Conservation (phyloP, 2,888 invertebrate genomes). For the Hololepta plana region DNA sequence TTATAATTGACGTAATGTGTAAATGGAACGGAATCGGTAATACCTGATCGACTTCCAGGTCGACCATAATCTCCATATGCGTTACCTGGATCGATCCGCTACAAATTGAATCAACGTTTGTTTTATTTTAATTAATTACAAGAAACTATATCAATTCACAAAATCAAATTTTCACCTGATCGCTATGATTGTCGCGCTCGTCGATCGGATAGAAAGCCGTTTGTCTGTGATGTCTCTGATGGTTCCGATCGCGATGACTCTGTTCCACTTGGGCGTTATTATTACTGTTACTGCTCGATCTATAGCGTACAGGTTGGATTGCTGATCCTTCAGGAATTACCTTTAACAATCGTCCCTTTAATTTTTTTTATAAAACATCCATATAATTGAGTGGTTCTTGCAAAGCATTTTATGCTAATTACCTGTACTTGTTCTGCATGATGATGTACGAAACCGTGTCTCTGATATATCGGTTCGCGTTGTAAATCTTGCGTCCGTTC, state of each 20-base stretch:
- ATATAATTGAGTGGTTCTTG: too few species aligned
- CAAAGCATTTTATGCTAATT: constrained; percentile 1
- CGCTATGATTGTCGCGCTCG: too few species aligned
- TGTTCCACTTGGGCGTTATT: constrained; percentile 16
- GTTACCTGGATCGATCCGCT: constrained; percentile 4
- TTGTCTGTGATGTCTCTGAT: not conserved
- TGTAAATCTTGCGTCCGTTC: constrained; percentile 10
- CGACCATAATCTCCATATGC: constrained; percentile 28
- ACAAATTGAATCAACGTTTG: too few species aligned
- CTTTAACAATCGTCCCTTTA: constrained; percentile 13
- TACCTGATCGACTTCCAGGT: constrained; percentile 35
- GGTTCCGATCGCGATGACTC: constrained; percentile 8
- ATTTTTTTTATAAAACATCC: too few species aligned
- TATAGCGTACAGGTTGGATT: constrained; percentile 20
- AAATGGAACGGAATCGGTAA: constrained; percentile 33
- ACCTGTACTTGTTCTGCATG: constrained; percentile 27
- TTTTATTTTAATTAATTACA: too few species aligned
- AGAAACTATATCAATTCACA: too few species aligned
- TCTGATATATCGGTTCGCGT: constrained; percentile 21
- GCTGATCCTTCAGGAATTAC: constrained; percentile 25
- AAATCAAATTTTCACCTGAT: too few species aligned
- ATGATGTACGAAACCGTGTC: constrained; percentile 23
- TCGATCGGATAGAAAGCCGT: too few species aligned
- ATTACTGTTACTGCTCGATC: too few species aligned
- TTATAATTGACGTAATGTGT: constrained; percentile 72